Percentiles rank a stretch among this genome's conserved stretches.
phyloP scores from a whole-genome alignment of 2,888 invertebrate species.

The Acanthococcus lagerstroemiae region DNA sequence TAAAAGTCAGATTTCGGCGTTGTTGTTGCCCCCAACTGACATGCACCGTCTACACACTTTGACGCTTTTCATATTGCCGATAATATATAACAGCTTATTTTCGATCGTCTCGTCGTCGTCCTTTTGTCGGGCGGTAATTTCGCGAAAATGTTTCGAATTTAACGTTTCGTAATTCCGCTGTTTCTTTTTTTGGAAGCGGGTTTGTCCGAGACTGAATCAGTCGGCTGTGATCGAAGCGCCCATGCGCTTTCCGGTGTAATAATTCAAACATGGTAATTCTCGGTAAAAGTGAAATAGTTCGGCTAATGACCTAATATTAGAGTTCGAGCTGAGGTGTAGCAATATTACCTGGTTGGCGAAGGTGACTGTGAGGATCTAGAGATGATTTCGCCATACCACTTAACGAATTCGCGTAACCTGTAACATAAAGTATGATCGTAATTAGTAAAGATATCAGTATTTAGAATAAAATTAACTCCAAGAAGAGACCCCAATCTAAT shows the following conservation, averaged over 20 bases:
- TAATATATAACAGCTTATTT: not conserved
- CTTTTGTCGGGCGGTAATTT: not conserved
- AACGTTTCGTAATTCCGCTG: not conserved
- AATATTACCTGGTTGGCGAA: conserved; percentile 73
- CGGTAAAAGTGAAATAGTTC: too few relatives aligned
- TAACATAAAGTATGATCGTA: not conserved
- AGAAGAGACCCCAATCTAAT: not conserved
- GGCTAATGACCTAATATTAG: too few relatives aligned
- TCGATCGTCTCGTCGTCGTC: not conserved
- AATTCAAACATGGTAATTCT: too few relatives aligned
- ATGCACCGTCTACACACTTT: not conserved
- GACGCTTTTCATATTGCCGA: not conserved
- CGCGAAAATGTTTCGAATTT: not conserved
- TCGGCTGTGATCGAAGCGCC: too few relatives aligned
- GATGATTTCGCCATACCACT: conserved; percentile 70
- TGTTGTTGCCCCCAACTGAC: not conserved
- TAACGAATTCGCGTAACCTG: conserved; percentile 53
- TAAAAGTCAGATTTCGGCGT: not conserved
- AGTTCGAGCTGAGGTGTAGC: too few relatives aligned
- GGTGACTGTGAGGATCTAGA: conserved; percentile 78
- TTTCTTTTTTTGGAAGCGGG: not conserved
- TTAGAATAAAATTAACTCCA: too few relatives aligned
- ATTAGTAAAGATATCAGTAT: not conserved
- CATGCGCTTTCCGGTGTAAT: too few relatives aligned
- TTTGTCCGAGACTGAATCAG: too few relatives aligned